Evolutionary conservation across 2,113 vertebrate genomes (phyloP).

Genomic region (Syngnathus typhle): DNA sequence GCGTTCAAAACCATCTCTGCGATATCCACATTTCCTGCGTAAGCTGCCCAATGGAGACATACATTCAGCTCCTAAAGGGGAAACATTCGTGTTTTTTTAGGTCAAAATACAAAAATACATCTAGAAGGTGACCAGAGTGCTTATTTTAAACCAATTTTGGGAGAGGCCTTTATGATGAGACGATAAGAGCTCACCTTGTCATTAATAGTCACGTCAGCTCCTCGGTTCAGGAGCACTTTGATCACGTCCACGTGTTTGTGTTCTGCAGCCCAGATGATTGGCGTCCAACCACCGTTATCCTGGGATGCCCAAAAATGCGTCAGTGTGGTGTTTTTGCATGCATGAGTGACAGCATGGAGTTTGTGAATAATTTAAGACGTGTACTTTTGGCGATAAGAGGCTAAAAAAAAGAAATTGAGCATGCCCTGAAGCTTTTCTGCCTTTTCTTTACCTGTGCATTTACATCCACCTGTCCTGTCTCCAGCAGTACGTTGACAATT

Average conservation of each 20-base stretch:
- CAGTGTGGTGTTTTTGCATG: neutral
- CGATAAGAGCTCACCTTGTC: conserved; percentile 74
- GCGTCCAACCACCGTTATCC: conserved; percentile 90
- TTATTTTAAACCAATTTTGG: neutral
- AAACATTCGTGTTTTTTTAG: no score
- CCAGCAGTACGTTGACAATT: conserved; percentile 79
- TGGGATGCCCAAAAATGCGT: conserved; percentile 32
- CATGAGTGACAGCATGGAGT: neutral
- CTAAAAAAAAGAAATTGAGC: neutral
- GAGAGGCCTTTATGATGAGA: neutral
- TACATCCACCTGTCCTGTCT: conserved; percentile 86
- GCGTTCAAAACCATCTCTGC: conserved; percentile 85
- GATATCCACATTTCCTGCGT: conserved; percentile 82
- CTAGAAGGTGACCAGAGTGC: neutral
- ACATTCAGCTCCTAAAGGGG: conserved; percentile 81
- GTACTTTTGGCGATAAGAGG: neutral
- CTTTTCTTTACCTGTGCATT: conserved; percentile 78
- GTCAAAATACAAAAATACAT: no score
- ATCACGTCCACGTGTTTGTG: conserved; percentile 86
- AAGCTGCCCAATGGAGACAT: conserved; percentile 88
- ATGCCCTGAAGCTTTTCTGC: neutral
- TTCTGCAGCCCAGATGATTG: conserved; percentile 90
- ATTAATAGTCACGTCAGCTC: conserved; percentile 80
- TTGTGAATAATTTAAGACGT: neutral
- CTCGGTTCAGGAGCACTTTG: conserved; percentile 78